Base-by-base conservation (phyloP, 2,797 vertebrate genomes). In the Etheostoma perlongum region DNA sequence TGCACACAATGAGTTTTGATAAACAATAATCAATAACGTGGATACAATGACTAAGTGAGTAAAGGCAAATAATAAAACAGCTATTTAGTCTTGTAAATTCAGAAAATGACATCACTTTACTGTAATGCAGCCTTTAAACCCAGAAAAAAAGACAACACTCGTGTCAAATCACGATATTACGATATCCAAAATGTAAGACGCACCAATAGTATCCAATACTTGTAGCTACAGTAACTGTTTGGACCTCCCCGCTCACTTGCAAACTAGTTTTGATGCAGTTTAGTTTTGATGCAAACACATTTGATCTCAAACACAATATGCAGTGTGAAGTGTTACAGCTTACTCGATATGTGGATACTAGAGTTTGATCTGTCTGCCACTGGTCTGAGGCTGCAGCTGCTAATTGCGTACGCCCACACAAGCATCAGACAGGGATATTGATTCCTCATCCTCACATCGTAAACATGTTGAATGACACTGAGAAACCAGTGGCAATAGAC, bases 321-420 rank as follows among this genome's bases (percentile, higher is more conserved):
- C 19, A 9, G 9, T 4, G 40, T 47, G 14, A 36, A 4, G 0
- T 8, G 14, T 4, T 13, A 33, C 69, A 54, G 21, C 2, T 2
- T 1, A 30, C 21, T 30, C 9, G 51, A 74, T 14, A 33, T n/a
- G 10, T 60, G 19, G 33, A 65, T 19, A 30, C 67, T 66, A 70
- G 63, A 68, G 69, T 75, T 83, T 85, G 86, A 87, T 85, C 84
- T 84, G 80, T 83, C 84, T 88, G 86, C 78, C 85, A 74, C 75
- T 21, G 19, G 78, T 83, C 65, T 55, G 25, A 76, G 53, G 66
- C 63, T 64, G 60, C 25, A 77, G 67, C 82, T 78, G 85, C 85
- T 94, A 93, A 91, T 90, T 92, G 82, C 90, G 30, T 70, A 89
- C 82, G 44, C 85, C 88, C 76, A 82, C 85, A 67, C 74, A 16